Evolutionary conservation across 2,888 invertebrate species (phyloP).

Genomic region (Agelastica alni): DNA sequence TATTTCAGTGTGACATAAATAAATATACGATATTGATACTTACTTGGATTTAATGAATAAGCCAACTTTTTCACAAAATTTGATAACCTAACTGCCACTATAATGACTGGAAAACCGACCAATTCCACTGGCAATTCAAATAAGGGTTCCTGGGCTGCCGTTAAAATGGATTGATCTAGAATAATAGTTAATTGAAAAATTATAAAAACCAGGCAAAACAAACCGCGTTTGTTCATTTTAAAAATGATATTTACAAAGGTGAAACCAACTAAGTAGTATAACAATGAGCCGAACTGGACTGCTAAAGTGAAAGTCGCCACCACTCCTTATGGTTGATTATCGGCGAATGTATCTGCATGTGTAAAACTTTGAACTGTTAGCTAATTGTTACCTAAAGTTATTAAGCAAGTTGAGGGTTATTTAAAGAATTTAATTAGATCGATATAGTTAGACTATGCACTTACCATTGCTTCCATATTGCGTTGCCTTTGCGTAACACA

Average conservation of each 20-base stretch:
- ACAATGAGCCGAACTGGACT: slow-evolving; percentile 38
- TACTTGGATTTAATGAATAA: slow-evolving; percentile 82
- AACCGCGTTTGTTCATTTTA: slow-evolving; percentile 42
- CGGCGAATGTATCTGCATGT: slow-evolving; percentile 13
- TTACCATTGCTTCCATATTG: not conserved
- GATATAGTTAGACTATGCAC: not conserved
- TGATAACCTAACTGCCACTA: slow-evolving; percentile 74
- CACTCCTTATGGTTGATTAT: slow-evolving; percentile 38
- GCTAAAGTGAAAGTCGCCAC: slow-evolving; percentile 53
- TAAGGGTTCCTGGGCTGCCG: slow-evolving; percentile 54
- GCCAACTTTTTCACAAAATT: slow-evolving; percentile 83
- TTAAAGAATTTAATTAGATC: slow-evolving; percentile 5
- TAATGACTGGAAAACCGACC: slow-evolving; percentile 82
- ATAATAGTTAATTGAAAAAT: slow-evolving; percentile 24
- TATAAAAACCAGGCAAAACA: slow-evolving; percentile 24
- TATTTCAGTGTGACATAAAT: too few species aligned
- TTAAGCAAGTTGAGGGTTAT: slow-evolving; percentile 10
- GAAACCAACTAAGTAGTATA: slow-evolving; percentile 28
- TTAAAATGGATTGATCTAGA: slow-evolving; percentile 32
- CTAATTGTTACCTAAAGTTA: slow-evolving; percentile 10
- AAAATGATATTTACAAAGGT: slow-evolving; percentile 26
- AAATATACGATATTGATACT: slow-evolving; percentile 46
- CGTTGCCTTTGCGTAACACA: not conserved
- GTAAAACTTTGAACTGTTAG: slow-evolving; percentile 11
- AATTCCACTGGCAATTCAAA: slow-evolving; percentile 84